Evolutionary conservation across 2,113 vertebrate genomes (phyloP).

Genomic region (Sphaerodactylus townsendi): DNA sequence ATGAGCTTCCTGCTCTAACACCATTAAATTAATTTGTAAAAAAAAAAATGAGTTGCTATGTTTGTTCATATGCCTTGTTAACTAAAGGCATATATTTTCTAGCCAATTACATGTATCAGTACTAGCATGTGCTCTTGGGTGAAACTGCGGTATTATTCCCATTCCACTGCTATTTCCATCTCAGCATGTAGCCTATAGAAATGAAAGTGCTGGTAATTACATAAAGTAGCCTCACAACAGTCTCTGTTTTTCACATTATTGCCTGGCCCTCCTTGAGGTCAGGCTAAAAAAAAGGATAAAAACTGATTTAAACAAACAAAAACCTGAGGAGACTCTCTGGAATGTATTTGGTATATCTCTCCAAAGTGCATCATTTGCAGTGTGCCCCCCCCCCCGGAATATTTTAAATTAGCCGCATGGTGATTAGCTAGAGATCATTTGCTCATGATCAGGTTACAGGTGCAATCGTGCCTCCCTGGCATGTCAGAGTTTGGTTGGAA

Average conservation of each 20-base stretch:
- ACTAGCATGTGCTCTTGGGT: background rate
- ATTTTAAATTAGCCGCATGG: background rate
- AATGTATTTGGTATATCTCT: background rate
- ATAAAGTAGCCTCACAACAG: background rate
- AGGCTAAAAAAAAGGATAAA: background rate
- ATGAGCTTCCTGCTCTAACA: conserved; percentile 29
- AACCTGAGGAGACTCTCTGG: rapidly evolving
- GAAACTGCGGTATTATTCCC: background rate
- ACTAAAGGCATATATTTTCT: conserved; percentile 1
- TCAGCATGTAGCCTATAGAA: background rate
- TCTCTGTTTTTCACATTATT: background rate
- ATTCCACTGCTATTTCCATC: background rate
- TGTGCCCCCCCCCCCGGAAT: background rate
- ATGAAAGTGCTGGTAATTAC: background rate
- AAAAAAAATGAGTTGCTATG: conserved; percentile 33
- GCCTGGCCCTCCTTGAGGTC: background rate
- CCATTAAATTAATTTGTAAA: conserved; percentile 33
- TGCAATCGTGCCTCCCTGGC: background rate
- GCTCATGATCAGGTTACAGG: background rate
- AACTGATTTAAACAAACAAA: background rate
- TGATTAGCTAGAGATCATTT: background rate
- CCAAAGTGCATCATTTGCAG: background rate
- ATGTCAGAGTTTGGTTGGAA: too few relatives aligned
- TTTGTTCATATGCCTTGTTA: conserved; percentile 32
- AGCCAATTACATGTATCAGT: background rate